Base-by-base conservation (phyloP, 2,797 vertebrate genomes). In the Myotis planiceps region DNA sequence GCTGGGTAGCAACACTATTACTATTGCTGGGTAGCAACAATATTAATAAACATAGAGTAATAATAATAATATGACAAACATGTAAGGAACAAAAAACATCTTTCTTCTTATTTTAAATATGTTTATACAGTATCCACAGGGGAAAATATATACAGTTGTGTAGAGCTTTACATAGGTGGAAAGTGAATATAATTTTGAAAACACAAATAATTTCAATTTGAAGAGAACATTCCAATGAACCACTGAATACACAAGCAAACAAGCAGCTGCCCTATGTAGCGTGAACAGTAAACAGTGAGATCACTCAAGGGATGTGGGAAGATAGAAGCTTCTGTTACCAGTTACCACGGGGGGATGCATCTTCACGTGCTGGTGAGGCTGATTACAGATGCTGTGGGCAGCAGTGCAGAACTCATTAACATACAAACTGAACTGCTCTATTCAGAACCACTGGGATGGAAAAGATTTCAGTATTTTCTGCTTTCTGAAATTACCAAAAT, bases 221-320 rank as follows among this genome's bases (percentile, higher is more conserved):
- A 92, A 92, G 74, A 81, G 82, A 90, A 89, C 83, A 90, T 93
- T 96, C 91, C 89, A 94, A 86, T 89, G 94, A 91, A 72, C 49
- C 80, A 94, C 55, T 92, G 51, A 97, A 82, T 90, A 95, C 12
- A 92, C 85, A 96, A 93, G 66, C 63, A 96, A 87, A 96, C 78
- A 95, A 96, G 55, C 66, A 97, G 94, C 76, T 85, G 89, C 76
- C 72, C 51, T 87, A 49, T 68, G 42, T 39, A 51, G 80, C 13
- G 18, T 51, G n/a, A 94, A 83, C 45, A 92, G 49, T 96, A 95
- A 97, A 95, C 86, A 95, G 58, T 94, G 96, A 96, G 90, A 55
- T 97, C 94, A 92, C 39, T 47, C 25, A 37, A 85, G 80, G 37
- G 45, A 85, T 60, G 34, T 60, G 72, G 81, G 91, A 74, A 83